phyloP scores from a whole-genome alignment of 2,888 invertebrate species.

The Bimastos eiseni region DNA sequence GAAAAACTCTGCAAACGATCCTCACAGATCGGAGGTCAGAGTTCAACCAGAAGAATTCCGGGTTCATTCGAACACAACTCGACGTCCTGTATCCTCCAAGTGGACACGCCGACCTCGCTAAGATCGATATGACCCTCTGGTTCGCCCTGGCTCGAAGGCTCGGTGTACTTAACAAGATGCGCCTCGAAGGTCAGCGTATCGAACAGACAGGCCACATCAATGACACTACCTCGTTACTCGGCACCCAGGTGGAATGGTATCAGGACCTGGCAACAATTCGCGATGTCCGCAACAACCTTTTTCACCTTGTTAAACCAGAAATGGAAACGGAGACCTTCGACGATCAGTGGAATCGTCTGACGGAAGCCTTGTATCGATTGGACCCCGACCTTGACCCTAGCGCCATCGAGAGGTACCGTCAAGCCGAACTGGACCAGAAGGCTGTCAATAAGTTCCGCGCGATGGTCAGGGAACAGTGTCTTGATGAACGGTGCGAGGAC shows the following conservation, averaged over 20 bases:
- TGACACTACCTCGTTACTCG: background rate
- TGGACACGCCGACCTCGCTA: background rate
- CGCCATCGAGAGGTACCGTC: background rate
- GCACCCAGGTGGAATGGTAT: background rate
- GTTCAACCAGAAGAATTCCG: background rate
- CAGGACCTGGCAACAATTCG: constrained; percentile 2
- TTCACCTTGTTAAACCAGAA: background rate
- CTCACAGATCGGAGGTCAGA: background rate
- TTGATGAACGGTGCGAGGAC: constrained; percentile 1
- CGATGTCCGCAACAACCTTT: background rate
- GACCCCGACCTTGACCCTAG: background rate
- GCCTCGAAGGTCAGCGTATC: background rate
- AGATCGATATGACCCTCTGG: background rate
- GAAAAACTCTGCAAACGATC: background rate
- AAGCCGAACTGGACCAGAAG: background rate
- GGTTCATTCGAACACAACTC: background rate
- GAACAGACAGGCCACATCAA: background rate
- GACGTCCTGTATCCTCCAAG: background rate
- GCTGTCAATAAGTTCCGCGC: background rate
- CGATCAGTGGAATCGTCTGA: background rate
- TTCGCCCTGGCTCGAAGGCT: background rate
- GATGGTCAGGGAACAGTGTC: background rate
- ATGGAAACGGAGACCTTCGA: constrained; percentile 1
- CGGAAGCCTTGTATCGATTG: background rate
- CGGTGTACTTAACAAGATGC: background rate